Base-by-base conservation (phyloP, 2,888 invertebrate genomes). In the Tetragonula carbonaria region DNA sequence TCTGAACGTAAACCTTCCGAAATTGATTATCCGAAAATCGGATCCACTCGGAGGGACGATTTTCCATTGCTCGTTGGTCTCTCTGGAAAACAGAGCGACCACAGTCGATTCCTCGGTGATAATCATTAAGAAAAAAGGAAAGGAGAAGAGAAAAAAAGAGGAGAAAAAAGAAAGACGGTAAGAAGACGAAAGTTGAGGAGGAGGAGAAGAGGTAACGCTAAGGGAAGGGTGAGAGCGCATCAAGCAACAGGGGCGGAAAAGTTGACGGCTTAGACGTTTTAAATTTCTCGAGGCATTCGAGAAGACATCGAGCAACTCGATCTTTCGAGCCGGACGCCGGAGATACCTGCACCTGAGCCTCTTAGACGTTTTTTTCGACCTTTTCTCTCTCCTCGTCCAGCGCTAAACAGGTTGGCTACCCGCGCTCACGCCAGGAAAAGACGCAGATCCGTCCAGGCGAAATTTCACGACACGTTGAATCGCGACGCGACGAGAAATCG, bases 281-380 rank as follows among this genome's bases (percentile, higher is more conserved):
- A 91, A 93, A 93, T 94, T 94, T 93, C 94, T 91, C 86, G 86
- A 88, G 92, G 92, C 91, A 94, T 93, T 92, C 90, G 94, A 94
- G 94, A 94, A 93, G 94, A 90, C 93, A 89, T 86, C 89, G 88
- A 86, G 94, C 90, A 94, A 94, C 92, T 93, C 92, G 94, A 94
- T 94, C 93, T 92, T 90, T 90, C 92, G 92, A 94, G 93, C 94
- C 94, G 94, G 94, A 94, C 93, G 92, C 91, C 87, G 89, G 87
- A 90, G 91, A 93, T 93, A 93, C 92, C 92, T 91, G 92, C 91
- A 92, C 91, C 93, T 93, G 93, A 94, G 94, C 94, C 92, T 93
- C 93, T 94, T 94, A 94, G 86, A 90, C 85, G 86, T 91, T 92
- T 92, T 92, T 91, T 79, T 65, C 72, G 6, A 51, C 33, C 66